phyloP scores from a whole-genome alignment of 1,140 invertebrate genomes.

The Sesamia nonagrioides region DNA sequence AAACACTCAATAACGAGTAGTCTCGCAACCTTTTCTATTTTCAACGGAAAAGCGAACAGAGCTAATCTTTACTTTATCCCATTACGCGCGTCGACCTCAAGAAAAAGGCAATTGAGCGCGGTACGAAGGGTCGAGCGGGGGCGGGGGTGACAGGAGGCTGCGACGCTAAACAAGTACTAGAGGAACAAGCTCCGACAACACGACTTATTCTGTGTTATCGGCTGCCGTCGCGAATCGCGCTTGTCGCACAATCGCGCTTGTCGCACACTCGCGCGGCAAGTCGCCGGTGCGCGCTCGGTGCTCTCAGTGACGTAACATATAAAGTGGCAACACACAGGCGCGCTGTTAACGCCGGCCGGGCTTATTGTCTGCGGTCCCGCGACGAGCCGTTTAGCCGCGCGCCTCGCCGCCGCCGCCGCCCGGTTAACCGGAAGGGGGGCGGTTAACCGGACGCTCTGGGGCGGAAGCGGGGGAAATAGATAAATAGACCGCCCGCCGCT shows the following conservation, averaged over 20 bases:
- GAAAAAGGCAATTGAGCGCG: slow-evolving; percentile 83
- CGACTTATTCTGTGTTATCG: slow-evolving; percentile 46
- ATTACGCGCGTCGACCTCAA: slow-evolving; percentile 82
- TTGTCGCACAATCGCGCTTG: slow-evolving; percentile 45
- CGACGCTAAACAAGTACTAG: slow-evolving; percentile 76
- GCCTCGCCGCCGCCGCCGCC: slow-evolving; percentile 81
- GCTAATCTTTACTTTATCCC: slow-evolving; percentile 84
- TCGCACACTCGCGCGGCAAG: slow-evolving; percentile 55
- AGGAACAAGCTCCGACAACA: slow-evolving; percentile 69
- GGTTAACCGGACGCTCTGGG: slow-evolving; percentile 86
- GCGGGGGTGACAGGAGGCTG: slow-evolving; percentile 56
- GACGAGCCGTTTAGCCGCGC: slow-evolving; percentile 87
- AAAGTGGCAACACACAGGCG: slow-evolving; percentile 87
- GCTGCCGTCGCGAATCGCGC: slow-evolving; percentile 52
- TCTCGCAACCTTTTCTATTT: slow-evolving; percentile 74
- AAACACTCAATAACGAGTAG: slow-evolving; percentile 57
- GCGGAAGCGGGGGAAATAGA: slow-evolving; percentile 87
- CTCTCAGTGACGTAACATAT: slow-evolving; percentile 86
- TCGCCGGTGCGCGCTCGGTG: slow-evolving; percentile 58
- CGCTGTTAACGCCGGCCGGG: slow-evolving; percentile 85
- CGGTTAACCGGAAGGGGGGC: slow-evolving; percentile 87
- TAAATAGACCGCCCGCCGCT: slow-evolving; percentile 86
- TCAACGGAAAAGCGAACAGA: slow-evolving; percentile 72
- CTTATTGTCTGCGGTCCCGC: slow-evolving; percentile 87
- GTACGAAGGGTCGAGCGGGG: slow-evolving; percentile 57